Evolutionary conservation across 2,888 invertebrate species (phyloP), one percentile per base, ranked within the genome.

Genomic region (Xylota segnis): DNA sequence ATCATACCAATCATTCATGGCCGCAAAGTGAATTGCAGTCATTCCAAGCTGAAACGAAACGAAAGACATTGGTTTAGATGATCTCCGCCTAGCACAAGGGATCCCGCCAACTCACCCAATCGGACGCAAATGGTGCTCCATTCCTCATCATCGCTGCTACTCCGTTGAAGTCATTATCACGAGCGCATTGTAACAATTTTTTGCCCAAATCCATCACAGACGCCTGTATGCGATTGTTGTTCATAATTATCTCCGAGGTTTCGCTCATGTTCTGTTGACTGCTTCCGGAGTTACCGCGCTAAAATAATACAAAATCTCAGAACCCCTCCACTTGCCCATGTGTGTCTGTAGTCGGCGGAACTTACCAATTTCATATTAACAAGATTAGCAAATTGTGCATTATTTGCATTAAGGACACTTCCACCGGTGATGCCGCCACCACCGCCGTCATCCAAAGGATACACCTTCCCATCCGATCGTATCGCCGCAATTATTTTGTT

Each of bases 81-180:
- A n/a, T 5, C 10, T 16, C 3, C 5, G 0, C 0, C 5, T 29
- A n/a, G 6, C 2, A 0, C 10, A 12, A n/a, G 10, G 34, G 9
- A 29, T 2, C 23, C 2, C 12, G 10, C 7, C 0, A 16, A 90
- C 91, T 90, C 93, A 97, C 97, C 97, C 98, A 98, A 92, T 98
- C 98, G 2, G 98, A 96, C 9, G 97, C 96, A 90, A 98, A 98
- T 29, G 98, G 97, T 58, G 98, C 98, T 59, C 98, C 98, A 92
- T 95, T 95, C 32, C 95, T 94, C 94, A 98, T 95, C 78, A 98
- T 94, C 54, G 95, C 94, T 79, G 96, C 94, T 23, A 98, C 97
- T 87, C 95, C 94, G 79, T 94, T 94, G 4, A 96, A 94, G 91
- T 97, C 95, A 0, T 97, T 98, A 88, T 95, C 95, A 88, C 95